Percentiles rank a stretch among this genome's conserved stretches.
phyloP scores from a whole-genome alignment of 2,888 invertebrate genomes.

The Coleophora deauratella region DNA sequence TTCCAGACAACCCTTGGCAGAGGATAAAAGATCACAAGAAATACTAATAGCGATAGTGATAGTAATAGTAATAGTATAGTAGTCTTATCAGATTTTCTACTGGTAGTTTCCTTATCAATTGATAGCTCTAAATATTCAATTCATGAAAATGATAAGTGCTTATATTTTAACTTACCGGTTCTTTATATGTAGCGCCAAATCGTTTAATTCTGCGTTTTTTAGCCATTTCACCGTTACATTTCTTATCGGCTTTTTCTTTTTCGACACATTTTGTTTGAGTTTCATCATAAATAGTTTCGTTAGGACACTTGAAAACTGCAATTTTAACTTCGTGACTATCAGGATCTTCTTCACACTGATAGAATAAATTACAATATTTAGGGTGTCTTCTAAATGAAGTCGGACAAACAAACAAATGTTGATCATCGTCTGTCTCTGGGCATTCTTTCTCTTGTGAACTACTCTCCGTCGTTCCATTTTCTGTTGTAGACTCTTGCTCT shows the following conservation, averaged over 20 bases:
- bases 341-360: constrained; percentile 83
- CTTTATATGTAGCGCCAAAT: constrained; percentile 58
- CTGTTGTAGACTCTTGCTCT: constrained; percentile 14
- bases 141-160: too few species aligned
- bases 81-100: too few species aligned
- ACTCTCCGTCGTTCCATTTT: constrained; percentile 25
- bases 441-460: constrained; percentile 46
- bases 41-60: too few species aligned
- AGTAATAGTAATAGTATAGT: too few species aligned
- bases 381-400: constrained; percentile 89
- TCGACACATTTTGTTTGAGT: constrained; percentile 80
- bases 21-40: too few species aligned
- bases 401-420: constrained; percentile 83
- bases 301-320: constrained; percentile 83
- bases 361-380: constrained; percentile 87
- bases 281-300: constrained; percentile 84
- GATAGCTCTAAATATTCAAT: too few species aligned
- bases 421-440: constrained; percentile 78
- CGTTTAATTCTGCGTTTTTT: constrained; percentile 70
- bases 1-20: too few species aligned
- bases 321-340: constrained; percentile 82
- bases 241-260: constrained; percentile 70
- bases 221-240: constrained; percentile 74
- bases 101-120: too few species aligned
- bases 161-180: constrained; percentile 79